Evolutionary conservation across 2,888 invertebrate species (phyloP).

Genomic region (Spatulosminthurus flaviceps): DNA sequence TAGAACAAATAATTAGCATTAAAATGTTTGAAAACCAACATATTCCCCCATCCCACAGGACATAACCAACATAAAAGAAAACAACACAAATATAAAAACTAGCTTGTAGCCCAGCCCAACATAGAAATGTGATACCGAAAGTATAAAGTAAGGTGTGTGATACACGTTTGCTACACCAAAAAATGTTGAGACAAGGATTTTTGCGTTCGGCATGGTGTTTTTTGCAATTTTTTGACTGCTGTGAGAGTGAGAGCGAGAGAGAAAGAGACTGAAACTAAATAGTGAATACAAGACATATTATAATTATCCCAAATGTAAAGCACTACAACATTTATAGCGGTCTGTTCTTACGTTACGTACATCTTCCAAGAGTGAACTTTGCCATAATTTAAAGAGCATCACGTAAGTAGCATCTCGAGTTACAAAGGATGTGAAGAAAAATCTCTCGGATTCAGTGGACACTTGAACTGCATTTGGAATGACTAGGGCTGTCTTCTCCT

Average conservation of each 20-base stretch:
- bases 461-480: slow-evolving; percentile 97
- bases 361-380: slow-evolving; percentile 92
- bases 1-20: too few species aligned
- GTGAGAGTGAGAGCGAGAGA: background rate
- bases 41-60: too few species aligned
- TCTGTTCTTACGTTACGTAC: slow-evolving; percentile 64
- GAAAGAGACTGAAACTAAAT: background rate
- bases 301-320: slow-evolving; percentile 9
- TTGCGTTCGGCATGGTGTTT: background rate
- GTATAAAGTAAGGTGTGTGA: background rate
- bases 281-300: background rate
- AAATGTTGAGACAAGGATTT: background rate
- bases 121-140: too few species aligned
- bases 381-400: slow-evolving; percentile 96
- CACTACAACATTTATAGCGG: slow-evolving; percentile 18
- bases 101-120: too few species aligned
- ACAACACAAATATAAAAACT: too few species aligned
- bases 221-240: background rate
- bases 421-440: slow-evolving; percentile 94
- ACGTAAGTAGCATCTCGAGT: slow-evolving; percentile 93
- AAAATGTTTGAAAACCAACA: too few species aligned
- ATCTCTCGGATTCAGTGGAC: slow-evolving; percentile 82
- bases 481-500: slow-evolving; percentile 91
- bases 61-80: too few species aligned
- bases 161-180: background rate